phyloP scores from a whole-genome alignment of 2,113 vertebrate genomes.

The Dendrocopos noguchii region DNA sequence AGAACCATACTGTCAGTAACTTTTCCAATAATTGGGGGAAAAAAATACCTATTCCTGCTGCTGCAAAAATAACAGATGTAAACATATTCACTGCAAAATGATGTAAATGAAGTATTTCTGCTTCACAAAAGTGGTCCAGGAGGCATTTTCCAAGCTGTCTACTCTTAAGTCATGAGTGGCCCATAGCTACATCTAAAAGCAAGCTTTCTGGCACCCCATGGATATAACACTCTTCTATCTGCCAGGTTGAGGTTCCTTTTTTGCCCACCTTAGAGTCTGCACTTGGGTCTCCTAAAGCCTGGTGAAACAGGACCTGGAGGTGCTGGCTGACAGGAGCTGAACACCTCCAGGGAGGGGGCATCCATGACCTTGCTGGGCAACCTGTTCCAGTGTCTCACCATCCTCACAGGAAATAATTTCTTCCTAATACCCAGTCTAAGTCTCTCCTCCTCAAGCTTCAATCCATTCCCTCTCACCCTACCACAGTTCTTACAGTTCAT shows the following conservation, averaged over 20 bases:
- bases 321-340: too few species aligned
- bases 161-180: not conserved
- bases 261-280: not conserved
- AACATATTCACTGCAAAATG: conserved; percentile 44
- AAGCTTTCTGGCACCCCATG: not conserved
- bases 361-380: too few species aligned
- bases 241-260: not conserved
- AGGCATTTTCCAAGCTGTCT: conserved; percentile 16
- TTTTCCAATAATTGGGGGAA: conserved; percentile 29
- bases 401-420: too few species aligned
- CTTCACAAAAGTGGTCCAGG: not conserved
- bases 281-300: not conserved
- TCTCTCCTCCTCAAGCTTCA: too few species aligned
- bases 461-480: too few species aligned
- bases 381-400: too few species aligned
- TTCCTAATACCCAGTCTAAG: too few species aligned
- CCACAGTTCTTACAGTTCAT: not conserved
- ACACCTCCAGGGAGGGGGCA: too few species aligned
- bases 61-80: conserved; percentile 27
- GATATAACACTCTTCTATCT: not conserved
- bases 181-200: not conserved
- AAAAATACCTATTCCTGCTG: conserved; percentile 12
- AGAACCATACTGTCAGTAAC: not conserved
- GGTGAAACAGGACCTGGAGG: too few species aligned
- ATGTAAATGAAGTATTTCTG: conserved; percentile 11